A percentile compares a stretch with the other conserved stretches of the same genome.
Evolutionary conservation across 2,888 invertebrate species (phyloP).

Genomic region (Tachina grossa): DNA sequence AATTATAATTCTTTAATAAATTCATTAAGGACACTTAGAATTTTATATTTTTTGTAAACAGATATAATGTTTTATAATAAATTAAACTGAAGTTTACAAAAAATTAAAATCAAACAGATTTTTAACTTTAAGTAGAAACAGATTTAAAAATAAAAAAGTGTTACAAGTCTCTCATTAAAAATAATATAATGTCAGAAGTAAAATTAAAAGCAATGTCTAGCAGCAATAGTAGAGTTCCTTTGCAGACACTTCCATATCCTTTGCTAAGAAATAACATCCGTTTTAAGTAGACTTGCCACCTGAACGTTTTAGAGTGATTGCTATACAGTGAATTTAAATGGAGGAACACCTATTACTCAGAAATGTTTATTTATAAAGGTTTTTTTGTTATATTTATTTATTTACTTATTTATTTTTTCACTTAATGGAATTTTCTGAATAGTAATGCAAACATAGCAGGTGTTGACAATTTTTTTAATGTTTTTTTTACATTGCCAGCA

Average conservation of each 20-base stretch:
- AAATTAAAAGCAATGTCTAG: not conserved
- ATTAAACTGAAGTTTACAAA: not conserved
- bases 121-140: not conserved
- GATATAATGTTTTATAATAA: not conserved
- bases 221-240: constrained; percentile 39
- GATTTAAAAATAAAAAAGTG: not conserved
- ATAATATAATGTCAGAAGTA: not conserved
- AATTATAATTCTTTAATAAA: not conserved
- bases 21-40: constrained; percentile 49
- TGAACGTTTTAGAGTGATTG: constrained; percentile 19
- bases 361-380: constrained; percentile 2
- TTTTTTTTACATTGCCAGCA: constrained; percentile 9
- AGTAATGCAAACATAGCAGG: constrained; percentile 25
- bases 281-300: not conserved
- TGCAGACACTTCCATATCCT: constrained; percentile 49
- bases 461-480: constrained; percentile 48
- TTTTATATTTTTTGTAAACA: constrained; percentile 9
- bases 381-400: too few species aligned
- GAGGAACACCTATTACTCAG: not conserved
- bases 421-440: constrained; percentile 16
- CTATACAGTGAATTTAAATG: constrained; percentile 26
- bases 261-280: constrained; percentile 26
- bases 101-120: constrained; percentile 31
- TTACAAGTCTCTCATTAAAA: not conserved
- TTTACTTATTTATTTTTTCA: not conserved